Evolutionary conservation across 2,888 invertebrate genomes (phyloP).

Genomic region (Phyto melanocephala): DNA sequence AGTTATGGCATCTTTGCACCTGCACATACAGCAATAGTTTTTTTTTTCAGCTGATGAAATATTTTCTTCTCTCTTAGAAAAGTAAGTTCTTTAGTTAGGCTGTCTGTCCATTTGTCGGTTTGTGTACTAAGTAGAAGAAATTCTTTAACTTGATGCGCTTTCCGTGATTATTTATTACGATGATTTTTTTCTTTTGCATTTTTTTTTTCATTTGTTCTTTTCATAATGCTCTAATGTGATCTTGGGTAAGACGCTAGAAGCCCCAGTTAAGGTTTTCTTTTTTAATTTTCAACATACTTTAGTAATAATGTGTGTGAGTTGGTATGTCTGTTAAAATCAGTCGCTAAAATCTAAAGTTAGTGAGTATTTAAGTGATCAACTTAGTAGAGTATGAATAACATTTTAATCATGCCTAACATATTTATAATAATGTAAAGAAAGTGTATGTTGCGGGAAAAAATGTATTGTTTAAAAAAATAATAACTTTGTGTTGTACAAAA

Average conservation of each 20-base stretch:
- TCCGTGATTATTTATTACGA: constrained; percentile 44
- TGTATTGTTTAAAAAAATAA: constrained; percentile 18
- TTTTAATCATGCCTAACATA: constrained; percentile 24
- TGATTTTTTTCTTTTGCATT: constrained; percentile 48
- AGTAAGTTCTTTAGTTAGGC: constrained; percentile 6
- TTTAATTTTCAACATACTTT: constrained; percentile 47
- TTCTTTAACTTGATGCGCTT: constrained; percentile 55
- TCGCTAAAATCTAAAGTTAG: not conserved
- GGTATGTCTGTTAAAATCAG: not conserved
- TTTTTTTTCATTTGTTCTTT: constrained; percentile 1
- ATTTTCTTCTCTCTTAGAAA: constrained; percentile 42
- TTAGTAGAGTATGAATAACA: constrained; percentile 41
- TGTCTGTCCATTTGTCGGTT: constrained; percentile 22
- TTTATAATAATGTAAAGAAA: constrained; percentile 7
- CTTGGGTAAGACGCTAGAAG: constrained; percentile 24
- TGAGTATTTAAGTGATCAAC: constrained; percentile 14
- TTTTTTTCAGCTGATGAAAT: constrained; percentile 51
- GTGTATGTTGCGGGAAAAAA: not conserved
- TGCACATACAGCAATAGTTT: constrained; percentile 65
- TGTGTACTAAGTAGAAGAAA: constrained; percentile 46
- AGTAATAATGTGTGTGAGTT: constrained; percentile 37
- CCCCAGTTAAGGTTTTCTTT: constrained; percentile 41
- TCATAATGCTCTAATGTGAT: constrained; percentile 52
- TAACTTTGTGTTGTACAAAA: constrained; percentile 24
- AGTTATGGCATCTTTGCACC: constrained; percentile 74